phyloP scores from a whole-genome alignment of 2,113 vertebrate genomes.

The Pachycephala philippinensis region DNA sequence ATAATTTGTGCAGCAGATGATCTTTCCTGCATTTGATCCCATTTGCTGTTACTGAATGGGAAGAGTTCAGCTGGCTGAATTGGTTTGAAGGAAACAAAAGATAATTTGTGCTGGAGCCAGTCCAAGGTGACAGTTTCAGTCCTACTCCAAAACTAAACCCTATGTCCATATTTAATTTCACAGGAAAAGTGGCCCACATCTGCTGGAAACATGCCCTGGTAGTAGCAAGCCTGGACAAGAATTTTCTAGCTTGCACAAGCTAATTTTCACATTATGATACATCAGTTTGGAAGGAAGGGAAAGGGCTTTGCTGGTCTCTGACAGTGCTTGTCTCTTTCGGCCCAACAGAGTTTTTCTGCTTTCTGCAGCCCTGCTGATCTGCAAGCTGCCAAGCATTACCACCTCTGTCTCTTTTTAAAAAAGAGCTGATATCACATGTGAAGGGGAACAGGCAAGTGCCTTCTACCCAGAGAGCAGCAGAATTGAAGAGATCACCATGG shows the following conservation, averaged over 20 bases:
- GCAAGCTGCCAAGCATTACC: constrained; percentile 23
- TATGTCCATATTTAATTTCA: background rate
- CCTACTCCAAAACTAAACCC: background rate
- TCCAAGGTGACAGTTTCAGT: background rate
- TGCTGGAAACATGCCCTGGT: background rate
- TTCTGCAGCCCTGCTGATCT: constrained; percentile 29
- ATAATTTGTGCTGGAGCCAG: background rate
- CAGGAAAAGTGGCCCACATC: background rate
- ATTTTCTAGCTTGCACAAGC: background rate
- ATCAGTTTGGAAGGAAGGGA: background rate
- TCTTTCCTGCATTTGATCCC: background rate
- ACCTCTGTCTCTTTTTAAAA: background rate
- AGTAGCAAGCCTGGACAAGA: background rate
- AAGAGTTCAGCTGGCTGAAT: background rate
- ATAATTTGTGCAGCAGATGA: background rate
- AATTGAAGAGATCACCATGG: constrained; percentile 60
- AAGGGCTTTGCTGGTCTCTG: background rate
- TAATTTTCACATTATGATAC: background rate
- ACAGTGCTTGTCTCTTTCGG: background rate
- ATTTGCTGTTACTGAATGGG: background rate
- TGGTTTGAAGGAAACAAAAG: background rate
- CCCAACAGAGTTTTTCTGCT: background rate
- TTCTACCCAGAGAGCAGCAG: constrained; percentile 24
- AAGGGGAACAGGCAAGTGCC: constrained; percentile 23
- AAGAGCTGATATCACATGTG: background rate